phyloP scores from a whole-genome alignment of 1,140 invertebrate species.

The Bombus difficillimus region DNA sequence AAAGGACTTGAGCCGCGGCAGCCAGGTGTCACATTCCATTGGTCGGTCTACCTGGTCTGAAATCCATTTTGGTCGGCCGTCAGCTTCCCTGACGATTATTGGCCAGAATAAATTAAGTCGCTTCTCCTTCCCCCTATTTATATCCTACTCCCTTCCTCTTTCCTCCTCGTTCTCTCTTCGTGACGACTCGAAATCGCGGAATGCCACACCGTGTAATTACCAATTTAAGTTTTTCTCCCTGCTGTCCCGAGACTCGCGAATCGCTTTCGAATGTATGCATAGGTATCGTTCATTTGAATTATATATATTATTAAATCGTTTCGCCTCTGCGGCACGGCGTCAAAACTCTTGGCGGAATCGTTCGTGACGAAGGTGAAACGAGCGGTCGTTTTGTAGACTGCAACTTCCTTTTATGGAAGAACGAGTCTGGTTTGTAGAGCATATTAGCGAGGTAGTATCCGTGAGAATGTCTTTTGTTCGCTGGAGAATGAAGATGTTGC shows the following conservation, averaged over 20 bases:
- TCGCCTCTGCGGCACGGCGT: background rate
- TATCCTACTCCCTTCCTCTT: too few species aligned
- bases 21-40: constrained; percentile 51
- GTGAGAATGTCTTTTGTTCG: background rate
- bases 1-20: background rate
- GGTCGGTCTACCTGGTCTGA: constrained; percentile 9
- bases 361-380: background rate
- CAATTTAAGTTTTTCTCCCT: constrained; percentile 3
- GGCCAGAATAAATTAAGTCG: constrained; percentile 47
- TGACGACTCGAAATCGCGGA: constrained; percentile 35
- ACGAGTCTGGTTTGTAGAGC: background rate
- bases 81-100: constrained; percentile 19
- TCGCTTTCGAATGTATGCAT: background rate
- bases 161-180: background rate
- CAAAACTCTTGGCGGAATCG: background rate
- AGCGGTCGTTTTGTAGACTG: background rate
- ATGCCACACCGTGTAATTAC: constrained; percentile 40
- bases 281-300: background rate
- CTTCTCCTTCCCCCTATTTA: background rate
- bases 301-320: constrained; percentile 7
- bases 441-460: too few species aligned
- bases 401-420: background rate
- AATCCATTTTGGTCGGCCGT: constrained; percentile 2
- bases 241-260: background rate
- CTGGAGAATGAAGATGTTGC: background rate